Evolutionary conservation across 1,140 invertebrate genomes (phyloP), one percentile per base, ranked within the genome.

Genomic region (Bicyclus anynana): DNA sequence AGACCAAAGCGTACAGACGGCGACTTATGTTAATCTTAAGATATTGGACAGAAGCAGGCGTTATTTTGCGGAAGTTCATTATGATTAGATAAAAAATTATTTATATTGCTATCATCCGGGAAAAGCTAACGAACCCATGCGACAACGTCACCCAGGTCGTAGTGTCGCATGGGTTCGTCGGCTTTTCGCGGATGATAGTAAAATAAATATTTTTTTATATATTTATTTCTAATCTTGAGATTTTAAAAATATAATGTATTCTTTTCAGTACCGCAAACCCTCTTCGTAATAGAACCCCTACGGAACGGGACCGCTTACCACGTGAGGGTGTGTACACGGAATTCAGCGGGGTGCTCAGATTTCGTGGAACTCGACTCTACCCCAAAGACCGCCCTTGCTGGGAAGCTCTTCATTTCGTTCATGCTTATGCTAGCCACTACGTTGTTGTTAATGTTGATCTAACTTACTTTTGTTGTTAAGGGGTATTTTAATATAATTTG

Each of bases 291-390:
- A 14, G 75, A 74, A 6, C 64, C 67, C 1, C 64, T 87, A 14
- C 49, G 57, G 2, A 85, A 84, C 51, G 58, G 51, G 14, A 87
- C 82, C 0, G 55, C 50, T 9, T 87, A 70, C 74, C 75, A 87
- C 69, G 77, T 60, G 2, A 69, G 82, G 0, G 75, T 84, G 2
- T 62, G 75, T n/a, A 67, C 80, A 6, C 67, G 67, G 17, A 87
- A 87, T 59, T 66, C 64, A 0, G 84, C 82, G 0, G 80, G 82
- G 1, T 68, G 72, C 57, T 87, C 82, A 5, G 78, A 81, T 6
- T 87, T 82, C 79, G 17, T 77, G 10, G 63, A 67, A 9, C 46
- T 82, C 13, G 18, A 35, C 0, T 69, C 69, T 0, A 62, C 59
- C 16, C 66, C 62, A 18, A 74, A 71, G 6, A 79, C 77, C 0